Evolutionary conservation across 2,888 invertebrate genomes (phyloP).

Genomic region (Seira ritae): DNA sequence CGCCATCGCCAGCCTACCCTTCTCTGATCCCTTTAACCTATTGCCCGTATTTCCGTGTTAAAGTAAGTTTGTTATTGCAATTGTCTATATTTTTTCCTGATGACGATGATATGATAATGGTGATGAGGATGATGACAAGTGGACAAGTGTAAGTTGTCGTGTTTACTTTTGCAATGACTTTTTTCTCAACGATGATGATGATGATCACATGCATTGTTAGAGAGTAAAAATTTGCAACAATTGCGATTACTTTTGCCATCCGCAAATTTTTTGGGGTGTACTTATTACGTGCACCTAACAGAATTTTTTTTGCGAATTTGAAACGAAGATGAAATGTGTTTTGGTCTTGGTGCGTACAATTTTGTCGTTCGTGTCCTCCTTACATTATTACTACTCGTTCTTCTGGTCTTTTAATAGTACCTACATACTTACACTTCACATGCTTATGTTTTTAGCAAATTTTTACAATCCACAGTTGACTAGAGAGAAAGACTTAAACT

Average conservation of each 20-base stretch:
- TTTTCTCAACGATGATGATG: neutral
- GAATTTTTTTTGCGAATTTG: slow-evolving; percentile 1
- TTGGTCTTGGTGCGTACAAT: neutral
- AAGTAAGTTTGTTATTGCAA: neutral
- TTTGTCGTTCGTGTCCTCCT: slow-evolving; percentile 39
- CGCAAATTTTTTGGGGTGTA: neutral
- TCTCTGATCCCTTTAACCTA: slow-evolving; percentile 42
- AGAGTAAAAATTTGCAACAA: slow-evolving; percentile 8
- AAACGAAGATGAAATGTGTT: slow-evolving; percentile 13
- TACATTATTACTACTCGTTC: slow-evolving; percentile 45
- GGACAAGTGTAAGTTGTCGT: slow-evolving; percentile 18
- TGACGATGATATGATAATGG: no score
- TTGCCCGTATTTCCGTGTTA: slow-evolving; percentile 43
- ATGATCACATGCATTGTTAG: neutral
- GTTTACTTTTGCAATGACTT: slow-evolving; percentile 12
- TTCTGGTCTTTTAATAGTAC: slow-evolving; percentile 43
- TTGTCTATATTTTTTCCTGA: neutral
- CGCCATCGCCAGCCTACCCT: slow-evolving; percentile 11
- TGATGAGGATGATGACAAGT: neutral
- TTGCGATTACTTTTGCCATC: neutral
- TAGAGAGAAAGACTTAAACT: no score
- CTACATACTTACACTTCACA: slow-evolving; percentile 12
- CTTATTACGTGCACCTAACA: slow-evolving; percentile 16
- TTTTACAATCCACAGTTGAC: no score
- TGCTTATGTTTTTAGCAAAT: no score